These are phyloP conservation scores for Lagopus leucura DNA, from an alignment of 2,113 vertebrate species.

Conservation along the genomic window DNA sequence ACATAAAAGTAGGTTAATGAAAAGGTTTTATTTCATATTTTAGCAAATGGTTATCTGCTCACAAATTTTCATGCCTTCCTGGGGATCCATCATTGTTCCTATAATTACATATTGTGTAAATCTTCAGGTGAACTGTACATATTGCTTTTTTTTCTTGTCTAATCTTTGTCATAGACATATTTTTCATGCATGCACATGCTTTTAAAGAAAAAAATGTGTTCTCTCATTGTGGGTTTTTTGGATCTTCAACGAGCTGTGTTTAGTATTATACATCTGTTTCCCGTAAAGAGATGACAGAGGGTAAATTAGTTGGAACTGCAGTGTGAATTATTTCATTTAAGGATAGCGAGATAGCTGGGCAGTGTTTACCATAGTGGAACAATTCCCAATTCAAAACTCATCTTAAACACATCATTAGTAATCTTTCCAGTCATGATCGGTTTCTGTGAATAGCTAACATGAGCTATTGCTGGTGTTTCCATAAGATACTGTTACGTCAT, in stretches of 20 bases:
- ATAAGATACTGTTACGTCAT: neutral
- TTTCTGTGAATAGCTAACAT: neutral
- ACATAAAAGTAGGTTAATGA: neutral
- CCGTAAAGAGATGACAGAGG: neutral
- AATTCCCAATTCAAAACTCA: neutral
- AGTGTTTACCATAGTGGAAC: neutral
- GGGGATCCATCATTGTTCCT: neutral
- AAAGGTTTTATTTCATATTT: neutral
- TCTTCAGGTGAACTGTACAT: neutral
- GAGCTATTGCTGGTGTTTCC: neutral
- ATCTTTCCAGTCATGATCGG: neutral
- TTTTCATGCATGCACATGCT: neutral
- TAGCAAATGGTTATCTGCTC: neutral
- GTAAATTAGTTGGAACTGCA: neutral
- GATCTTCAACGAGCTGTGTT: neutral
- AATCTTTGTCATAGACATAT: neutral
- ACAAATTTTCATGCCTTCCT: neutral
- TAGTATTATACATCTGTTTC: neutral
- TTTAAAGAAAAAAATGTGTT: neutral
- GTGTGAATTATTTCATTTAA: neutral
- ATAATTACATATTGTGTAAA: neutral
- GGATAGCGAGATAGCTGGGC: neutral
- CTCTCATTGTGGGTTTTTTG: neutral
- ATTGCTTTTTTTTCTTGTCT: neutral
- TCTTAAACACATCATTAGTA: neutral